Percentiles rank a stretch among this genome's conserved stretches.
Evolutionary conservation across 2,797 vertebrate genomes (phyloP).

Genomic region (Rhinophrynus dorsalis): DNA sequence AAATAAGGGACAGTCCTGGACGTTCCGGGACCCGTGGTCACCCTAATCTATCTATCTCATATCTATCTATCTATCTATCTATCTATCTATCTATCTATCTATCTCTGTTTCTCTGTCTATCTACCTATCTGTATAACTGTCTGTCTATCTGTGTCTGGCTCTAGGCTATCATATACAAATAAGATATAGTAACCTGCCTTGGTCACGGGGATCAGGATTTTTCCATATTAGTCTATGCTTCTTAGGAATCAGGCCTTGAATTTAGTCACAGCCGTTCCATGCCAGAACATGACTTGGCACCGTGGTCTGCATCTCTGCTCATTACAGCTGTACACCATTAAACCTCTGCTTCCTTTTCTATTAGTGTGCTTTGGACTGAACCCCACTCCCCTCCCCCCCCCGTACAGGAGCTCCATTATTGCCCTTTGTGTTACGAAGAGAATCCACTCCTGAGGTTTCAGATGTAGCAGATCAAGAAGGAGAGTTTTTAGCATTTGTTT

Average conservation of each 20-base stretch:
- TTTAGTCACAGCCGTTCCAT: constrained; percentile 28
- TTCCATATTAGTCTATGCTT: constrained; percentile 20
- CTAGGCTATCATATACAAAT: too few relatives aligned
- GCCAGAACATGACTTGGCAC: constrained; percentile 44
- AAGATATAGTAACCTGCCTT: too few relatives aligned
- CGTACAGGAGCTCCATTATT: constrained; percentile 35
- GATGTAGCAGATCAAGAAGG: constrained; percentile 1
- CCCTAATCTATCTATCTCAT: too few relatives aligned
- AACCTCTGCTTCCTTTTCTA: constrained; percentile 46
- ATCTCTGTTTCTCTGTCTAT: too few relatives aligned
- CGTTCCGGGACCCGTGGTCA: too few relatives aligned
- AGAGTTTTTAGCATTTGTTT: constrained; percentile 21
- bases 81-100: too few relatives aligned
- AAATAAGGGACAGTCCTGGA: too few relatives aligned
- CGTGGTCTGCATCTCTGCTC: constrained; percentile 23
- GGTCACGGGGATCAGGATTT: too few relatives aligned
- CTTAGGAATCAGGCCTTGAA: constrained; percentile 18
- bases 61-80: too few relatives aligned
- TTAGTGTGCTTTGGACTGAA: constrained; percentile 42
- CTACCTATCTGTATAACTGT: too few relatives aligned
- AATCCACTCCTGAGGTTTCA: background rate
- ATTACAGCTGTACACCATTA: constrained; percentile 49
- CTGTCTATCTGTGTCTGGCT: too few relatives aligned
- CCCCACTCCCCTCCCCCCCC: constrained; percentile 33
- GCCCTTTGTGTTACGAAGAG: constrained; percentile 18